Evolutionary conservation across 1,140 invertebrate species (phyloP).

Genomic region (Colletes gigas): DNA sequence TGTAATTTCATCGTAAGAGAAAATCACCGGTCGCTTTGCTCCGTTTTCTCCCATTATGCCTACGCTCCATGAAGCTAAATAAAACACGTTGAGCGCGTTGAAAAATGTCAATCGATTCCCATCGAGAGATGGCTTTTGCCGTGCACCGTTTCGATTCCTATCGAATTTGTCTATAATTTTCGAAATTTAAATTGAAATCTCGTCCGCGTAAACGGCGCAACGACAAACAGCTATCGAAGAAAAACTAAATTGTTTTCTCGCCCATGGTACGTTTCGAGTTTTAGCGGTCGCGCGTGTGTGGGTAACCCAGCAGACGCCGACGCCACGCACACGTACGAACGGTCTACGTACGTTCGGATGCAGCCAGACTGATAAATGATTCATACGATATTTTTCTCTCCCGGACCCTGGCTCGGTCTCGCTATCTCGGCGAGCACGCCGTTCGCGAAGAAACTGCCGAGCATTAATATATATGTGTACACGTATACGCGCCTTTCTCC

Average conservation of each 20-base stretch:
- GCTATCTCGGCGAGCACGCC: constrained; percentile 64
- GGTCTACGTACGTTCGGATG: constrained; percentile 59
- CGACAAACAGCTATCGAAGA: constrained; percentile 17
- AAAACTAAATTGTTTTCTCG: constrained; percentile 15
- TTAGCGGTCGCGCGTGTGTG: not conserved
- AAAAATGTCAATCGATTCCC: not conserved
- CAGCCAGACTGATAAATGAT: constrained; percentile 77
- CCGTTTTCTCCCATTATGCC: too few relatives aligned
- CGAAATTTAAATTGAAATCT: constrained; percentile 1
- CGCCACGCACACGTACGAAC: not conserved
- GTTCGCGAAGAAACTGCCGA: constrained; percentile 71
- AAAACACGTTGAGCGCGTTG: too few relatives aligned
- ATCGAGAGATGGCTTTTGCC: not conserved
- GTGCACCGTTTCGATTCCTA: too few relatives aligned
- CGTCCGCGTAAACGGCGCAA: not conserved
- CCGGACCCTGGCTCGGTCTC: constrained; percentile 50
- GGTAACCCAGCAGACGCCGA: constrained; percentile 22
- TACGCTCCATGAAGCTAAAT: too few relatives aligned
- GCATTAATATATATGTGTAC: constrained; percentile 68
- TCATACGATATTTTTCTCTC: constrained; percentile 71
- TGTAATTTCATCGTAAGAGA: too few relatives aligned
- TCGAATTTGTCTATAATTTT: not conserved
- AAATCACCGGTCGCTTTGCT: too few relatives aligned
- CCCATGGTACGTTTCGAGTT: not conserved
- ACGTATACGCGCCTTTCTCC: too few relatives aligned